Conservation (phyloP, 2,113 vertebrate genomes). For the Microcebus lehilahytsara region DNA sequence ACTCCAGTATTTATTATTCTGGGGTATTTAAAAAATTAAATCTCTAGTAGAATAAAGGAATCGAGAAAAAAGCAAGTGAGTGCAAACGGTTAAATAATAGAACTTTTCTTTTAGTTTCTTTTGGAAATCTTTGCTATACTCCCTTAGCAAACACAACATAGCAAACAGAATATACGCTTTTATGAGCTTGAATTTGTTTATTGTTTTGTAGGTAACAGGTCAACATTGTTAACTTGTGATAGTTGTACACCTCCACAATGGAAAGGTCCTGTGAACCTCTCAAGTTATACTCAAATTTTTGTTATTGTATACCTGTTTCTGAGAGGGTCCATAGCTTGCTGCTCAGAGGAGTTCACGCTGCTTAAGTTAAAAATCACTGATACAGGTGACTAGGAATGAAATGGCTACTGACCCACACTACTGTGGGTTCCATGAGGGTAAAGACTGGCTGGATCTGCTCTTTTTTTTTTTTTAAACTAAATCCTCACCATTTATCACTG, state of each 20-base stretch:
- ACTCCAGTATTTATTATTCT: too few species aligned
- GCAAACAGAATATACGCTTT: conserved; percentile 10
- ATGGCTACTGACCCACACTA: neutral
- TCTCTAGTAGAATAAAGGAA: too few species aligned
- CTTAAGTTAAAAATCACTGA: neutral
- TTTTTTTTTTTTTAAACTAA: conserved; percentile 13
- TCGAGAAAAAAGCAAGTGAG: too few species aligned
- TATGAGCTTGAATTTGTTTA: conserved; percentile 25
- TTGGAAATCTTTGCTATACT: conserved; percentile 27
- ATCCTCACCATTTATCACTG: neutral
- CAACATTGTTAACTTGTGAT: neutral
- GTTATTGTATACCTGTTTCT: neutral
- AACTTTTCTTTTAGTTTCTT: neutral
- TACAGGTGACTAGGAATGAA: neutral
- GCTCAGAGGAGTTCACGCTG: neutral
- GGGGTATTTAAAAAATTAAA: too few species aligned
- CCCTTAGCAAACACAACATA: conserved; percentile 25
- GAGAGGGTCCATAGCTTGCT: neutral
- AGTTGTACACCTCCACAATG: neutral
- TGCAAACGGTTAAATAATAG: neutral
- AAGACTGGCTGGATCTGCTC: neutral
- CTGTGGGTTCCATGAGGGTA: neutral
- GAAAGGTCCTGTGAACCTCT: neutral
- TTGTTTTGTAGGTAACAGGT: neutral
- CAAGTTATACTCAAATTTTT: conserved; percentile 7